Base-by-base conservation (phyloP, 1,140 invertebrate genomes). In the Palaemon carinicauda region DNA sequence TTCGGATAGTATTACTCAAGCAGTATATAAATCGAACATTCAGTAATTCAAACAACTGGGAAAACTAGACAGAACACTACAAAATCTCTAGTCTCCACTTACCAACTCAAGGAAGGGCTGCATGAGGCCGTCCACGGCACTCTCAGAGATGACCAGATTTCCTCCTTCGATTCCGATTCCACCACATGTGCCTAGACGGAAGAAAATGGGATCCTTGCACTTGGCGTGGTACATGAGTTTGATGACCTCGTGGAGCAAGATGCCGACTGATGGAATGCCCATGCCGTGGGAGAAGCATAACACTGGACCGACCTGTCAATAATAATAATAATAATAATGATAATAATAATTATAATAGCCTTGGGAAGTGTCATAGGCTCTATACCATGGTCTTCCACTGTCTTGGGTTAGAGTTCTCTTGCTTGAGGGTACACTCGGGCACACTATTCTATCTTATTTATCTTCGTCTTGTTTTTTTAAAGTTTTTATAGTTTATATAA, bases 151-250 rank as follows among this genome's bases (percentile, higher is more conserved):
- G 54, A 98, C 94, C 24, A 98, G 95, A 54, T 96, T 96, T 10
- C 97, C 97, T 0, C 96, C 95, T 89, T 97, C 96, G 53, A 97
- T 92, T 87, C 97, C 97, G 85, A 98, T 94, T 51, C 97, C 97
- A n/a, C 97, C 97, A 90, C 96, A 97, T 0, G 97, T 98, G 71
- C 97, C 97, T 89, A 98, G 95, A 80, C 97, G 93, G 91, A 99
- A 96, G 93, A 99, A 97, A 27, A 96, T 93, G 0, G 97, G 97
- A 91, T 98, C 96, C 60, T 94, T 94, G 71, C 96, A 96, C 90
- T 94, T 95, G 54, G 97, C 97, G 91, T 98, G 96, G 91, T 97
- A 96, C 94, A 98, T 95, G 86, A 99, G 92, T 91, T 99, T 99
- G 90, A 98, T 96, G 19, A 98, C 92, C 92, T 99, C 98, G 91